phyloP scores from a whole-genome alignment of 2,797 vertebrate species.

The Poeciliopsis paucimaculata region DNA sequence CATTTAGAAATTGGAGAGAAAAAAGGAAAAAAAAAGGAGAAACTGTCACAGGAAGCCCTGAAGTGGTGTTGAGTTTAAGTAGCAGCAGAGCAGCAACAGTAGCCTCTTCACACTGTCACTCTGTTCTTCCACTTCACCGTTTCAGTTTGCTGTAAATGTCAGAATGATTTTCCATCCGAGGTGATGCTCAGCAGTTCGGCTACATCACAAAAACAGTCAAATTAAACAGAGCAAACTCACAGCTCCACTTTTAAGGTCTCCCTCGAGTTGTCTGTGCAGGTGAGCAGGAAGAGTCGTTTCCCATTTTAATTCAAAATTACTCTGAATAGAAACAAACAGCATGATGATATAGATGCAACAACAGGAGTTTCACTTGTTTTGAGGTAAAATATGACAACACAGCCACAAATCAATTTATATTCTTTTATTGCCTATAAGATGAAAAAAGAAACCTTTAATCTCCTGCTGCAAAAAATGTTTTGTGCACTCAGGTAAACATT shows the following conservation, averaged over 20 bases:
- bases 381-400: not conserved
- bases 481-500: not conserved
- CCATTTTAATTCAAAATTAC: not conserved
- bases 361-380: not conserved
- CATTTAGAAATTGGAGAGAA: too few relatives aligned
- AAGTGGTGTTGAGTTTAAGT: slow-evolving; percentile 2
- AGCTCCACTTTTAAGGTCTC: not conserved
- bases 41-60: not conserved
- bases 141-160: slow-evolving; percentile 35
- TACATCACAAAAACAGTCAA: not conserved
- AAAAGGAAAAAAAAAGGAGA: not conserved
- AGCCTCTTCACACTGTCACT: slow-evolving; percentile 23
- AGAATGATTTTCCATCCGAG: slow-evolving; percentile 16
- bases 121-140: slow-evolving; percentile 2
- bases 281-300: not conserved
- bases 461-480: not conserved
- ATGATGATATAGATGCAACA: not conserved
- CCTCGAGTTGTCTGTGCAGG: not conserved
- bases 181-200: not conserved
- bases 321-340: not conserved
- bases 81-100: slow-evolving; percentile 9
- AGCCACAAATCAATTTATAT: not conserved
- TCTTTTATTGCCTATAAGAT: not conserved
- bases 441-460: not conserved
- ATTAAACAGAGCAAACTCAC: not conserved